phyloP scores from a whole-genome alignment of 1,140 invertebrate species.

The Pissodes strobi region DNA sequence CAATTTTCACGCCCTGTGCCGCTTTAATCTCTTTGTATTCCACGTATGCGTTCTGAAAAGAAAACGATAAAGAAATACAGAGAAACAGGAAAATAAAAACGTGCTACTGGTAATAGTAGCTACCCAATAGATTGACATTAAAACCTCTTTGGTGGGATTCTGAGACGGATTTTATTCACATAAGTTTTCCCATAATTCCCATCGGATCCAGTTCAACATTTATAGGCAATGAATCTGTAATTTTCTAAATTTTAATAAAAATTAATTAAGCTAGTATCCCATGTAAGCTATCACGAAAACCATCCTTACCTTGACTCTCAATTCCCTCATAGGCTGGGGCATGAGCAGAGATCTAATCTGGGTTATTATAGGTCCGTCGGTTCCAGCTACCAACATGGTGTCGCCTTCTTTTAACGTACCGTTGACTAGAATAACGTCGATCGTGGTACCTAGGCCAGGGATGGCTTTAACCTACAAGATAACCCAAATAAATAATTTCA shows the following conservation, averaged over 20 bases:
- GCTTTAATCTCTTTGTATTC: constrained; percentile 95
- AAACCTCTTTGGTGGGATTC: too few relatives aligned
- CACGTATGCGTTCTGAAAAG: constrained; percentile 84
- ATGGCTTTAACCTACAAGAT: constrained; percentile 75
- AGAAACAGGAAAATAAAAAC: not conserved
- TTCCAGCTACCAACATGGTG: constrained; percentile 93
- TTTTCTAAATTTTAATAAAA: not conserved
- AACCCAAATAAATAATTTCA: not conserved
- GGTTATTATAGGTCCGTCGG: constrained; percentile 97
- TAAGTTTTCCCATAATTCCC: too few relatives aligned
- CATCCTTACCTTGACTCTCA: constrained; percentile 88
- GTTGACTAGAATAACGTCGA: constrained; percentile 98
- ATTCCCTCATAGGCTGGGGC: constrained; percentile 96
- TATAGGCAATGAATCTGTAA: too few relatives aligned
- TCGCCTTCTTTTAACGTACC: constrained; percentile 91
- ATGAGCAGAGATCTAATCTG: constrained; percentile 96
- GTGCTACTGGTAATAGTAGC: too few relatives aligned
- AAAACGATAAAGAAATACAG: too few relatives aligned
- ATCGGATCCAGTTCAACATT: too few relatives aligned
- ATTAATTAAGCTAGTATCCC: not conserved
- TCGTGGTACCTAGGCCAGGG: constrained; percentile 95
- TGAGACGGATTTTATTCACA: too few relatives aligned
- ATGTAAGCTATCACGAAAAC: constrained; percentile 4
- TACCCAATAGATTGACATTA: too few relatives aligned
- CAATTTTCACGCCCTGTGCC: constrained; percentile 98